Conservation (phyloP, 2,888 invertebrate genomes). For the Beris chalybata region DNA sequence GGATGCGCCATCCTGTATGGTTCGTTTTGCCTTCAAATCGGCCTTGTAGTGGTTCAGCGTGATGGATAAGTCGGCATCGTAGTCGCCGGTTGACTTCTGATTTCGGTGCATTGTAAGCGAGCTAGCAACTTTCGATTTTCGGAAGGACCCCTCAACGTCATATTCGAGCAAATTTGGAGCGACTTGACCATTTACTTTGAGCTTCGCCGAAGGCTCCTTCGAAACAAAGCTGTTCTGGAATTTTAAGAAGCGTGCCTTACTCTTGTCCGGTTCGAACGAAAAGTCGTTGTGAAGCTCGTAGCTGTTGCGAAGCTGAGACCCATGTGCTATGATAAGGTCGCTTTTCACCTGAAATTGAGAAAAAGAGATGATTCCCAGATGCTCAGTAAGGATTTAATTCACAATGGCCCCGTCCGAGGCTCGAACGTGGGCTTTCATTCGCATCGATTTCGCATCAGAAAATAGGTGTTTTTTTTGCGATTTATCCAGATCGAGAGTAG, state of each 20-base stretch:
- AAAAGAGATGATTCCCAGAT: too few relatives aligned
- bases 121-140: constrained; percentile 61
- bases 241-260: constrained; percentile 12
- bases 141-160: constrained; percentile 62
- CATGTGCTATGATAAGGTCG: constrained; percentile 9
- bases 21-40: constrained; percentile 46
- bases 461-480: too few relatives aligned
- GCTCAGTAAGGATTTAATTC: too few relatives aligned
- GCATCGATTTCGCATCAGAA: too few relatives aligned
- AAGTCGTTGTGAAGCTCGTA: constrained; percentile 14
- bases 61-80: constrained; percentile 64
- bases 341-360: constrained; percentile 8
- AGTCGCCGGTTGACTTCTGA: constrained; percentile 52
- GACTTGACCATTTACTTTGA: constrained; percentile 59
- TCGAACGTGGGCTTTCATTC: too few relatives aligned
- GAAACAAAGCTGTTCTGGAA: constrained; percentile 8
- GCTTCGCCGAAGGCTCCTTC: not conserved
- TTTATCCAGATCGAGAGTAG: too few relatives aligned
- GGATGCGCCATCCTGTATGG: constrained; percentile 47
- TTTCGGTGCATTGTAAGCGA: constrained; percentile 57
- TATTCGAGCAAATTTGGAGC: constrained; percentile 62
- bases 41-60: constrained; percentile 53
- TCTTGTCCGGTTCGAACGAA: constrained; percentile 12
- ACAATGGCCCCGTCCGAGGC: too few relatives aligned
- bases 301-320: constrained; percentile 5